Percentiles rank a stretch among this genome's conserved stretches.
These are phyloP conservation scores for Charanyca ferruginea DNA, from an alignment of 2,888 invertebrate species.

Conservation along the genomic window DNA sequence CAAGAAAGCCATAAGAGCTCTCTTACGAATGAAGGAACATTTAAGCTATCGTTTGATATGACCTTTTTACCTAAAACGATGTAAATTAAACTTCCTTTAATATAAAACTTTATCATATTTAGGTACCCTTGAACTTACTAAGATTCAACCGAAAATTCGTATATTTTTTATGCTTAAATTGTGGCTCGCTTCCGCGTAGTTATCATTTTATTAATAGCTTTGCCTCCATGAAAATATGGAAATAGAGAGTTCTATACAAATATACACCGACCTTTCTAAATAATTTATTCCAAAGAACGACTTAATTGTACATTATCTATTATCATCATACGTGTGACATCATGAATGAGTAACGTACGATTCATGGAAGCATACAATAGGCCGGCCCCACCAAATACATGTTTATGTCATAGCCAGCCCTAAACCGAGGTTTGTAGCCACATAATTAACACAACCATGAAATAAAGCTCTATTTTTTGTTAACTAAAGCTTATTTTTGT, in stretches of 20 bases:
- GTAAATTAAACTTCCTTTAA: conserved; percentile 12
- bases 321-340: conserved; percentile 54
- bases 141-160: background rate
- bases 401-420: conserved; percentile 72
- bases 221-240: background rate
- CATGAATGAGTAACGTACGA: conserved; percentile 61
- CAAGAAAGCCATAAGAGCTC: conserved; percentile 1
- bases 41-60: conserved; percentile 41
- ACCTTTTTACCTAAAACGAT: conserved; percentile 17
- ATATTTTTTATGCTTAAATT: background rate
- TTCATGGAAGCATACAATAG: conserved; percentile 61
- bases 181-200: background rate
- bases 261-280: conserved; percentile 15
- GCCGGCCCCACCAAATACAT: conserved; percentile 74
- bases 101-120: background rate
- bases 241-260: background rate
- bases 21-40: background rate
- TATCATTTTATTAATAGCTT: background rate
- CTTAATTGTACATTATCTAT: conserved; percentile 54
- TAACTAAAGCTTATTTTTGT: conserved; percentile 58
- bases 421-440: conserved; percentile 58
- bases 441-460: conserved; percentile 61
- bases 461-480: conserved; percentile 56
- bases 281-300: conserved; percentile 41
- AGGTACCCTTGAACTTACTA: background rate